Base-by-base conservation (phyloP, 2,113 vertebrate species). In the Forbesichthys agassizii region DNA sequence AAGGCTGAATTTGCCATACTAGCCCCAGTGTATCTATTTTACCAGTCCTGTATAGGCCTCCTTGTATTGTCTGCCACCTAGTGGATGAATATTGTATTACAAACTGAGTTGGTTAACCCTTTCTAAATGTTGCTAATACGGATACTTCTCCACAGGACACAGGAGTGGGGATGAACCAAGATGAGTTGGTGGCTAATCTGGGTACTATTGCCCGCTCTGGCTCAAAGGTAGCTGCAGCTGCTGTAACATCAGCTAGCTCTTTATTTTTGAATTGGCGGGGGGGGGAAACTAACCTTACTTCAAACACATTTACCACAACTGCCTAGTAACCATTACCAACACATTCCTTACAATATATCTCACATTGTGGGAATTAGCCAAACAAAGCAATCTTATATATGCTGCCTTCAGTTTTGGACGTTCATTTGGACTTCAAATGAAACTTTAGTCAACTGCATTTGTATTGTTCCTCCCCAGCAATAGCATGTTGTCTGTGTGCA, bases 181-280 rank as follows among this genome's bases (percentile, higher is more conserved):
- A 96, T 58, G 98, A 99, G 60, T 88, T 99, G 66, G 85, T 98
- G 56, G 94, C 94, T 20, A 98, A 99, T 78, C 83, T 99, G 1
- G 97, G 98, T 7, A 99, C 96, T 0, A 99, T 99, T 0, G 98
- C 97, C 52, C 93, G 94, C 42, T 99, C 98, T 0, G 98, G 98
- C 49, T 98, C 97, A 8, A 99, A 99, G 96, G 97, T 98, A 85
- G 78, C 62, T 51, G 11, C 13, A 73, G 8, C 42, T 11, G 0
- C 11, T n/a, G n/a, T 42, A 2, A 47, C 6, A 9, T 48, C 27
- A 27, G 27, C 27, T 27, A 27, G 27, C 27, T 27, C 27, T 27
- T 27, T 27, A 27, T 27, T 27, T 27, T 27, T 27, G 27, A 2
- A 27, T 27, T 27, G 27, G 27, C 2, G 27, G 27, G 27, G 27